A percentile compares a stretch with the other conserved stretches of the same genome.
Evolutionary conservation across 2,797 vertebrate genomes (phyloP).

Genomic region (Channallabes apus): DNA sequence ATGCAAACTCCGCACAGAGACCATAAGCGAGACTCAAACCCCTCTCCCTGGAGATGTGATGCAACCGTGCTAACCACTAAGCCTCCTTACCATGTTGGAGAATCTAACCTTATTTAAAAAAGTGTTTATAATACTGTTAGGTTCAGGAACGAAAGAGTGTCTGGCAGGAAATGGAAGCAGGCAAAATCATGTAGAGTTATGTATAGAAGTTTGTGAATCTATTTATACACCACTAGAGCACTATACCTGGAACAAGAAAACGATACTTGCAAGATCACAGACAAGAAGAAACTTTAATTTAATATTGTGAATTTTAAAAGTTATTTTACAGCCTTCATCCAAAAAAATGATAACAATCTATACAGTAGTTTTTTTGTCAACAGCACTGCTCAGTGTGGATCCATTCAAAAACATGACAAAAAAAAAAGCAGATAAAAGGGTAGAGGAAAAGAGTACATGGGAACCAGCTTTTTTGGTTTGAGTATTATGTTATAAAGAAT

Average conservation of each 20-base stretch:
- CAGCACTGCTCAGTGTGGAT: conserved; percentile 87
- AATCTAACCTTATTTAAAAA: not conserved
- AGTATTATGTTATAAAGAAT: conserved; percentile 73
- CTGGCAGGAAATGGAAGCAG: not conserved
- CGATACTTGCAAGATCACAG: conserved; percentile 81
- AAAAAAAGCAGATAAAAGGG: conserved; percentile 60
- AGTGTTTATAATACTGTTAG: conserved; percentile 4
- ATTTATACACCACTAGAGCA: not conserved
- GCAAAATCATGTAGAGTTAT: not conserved
- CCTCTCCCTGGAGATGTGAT: no score
- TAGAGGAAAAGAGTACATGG: conserved; percentile 48
- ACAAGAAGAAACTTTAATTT: conserved; percentile 99
- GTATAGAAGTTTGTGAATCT: not conserved
- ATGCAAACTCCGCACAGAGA: no score
- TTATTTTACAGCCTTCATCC: conserved; percentile 95
- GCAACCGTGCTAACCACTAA: no score
- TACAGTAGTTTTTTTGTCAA: conserved; percentile 97
- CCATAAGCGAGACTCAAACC: no score
- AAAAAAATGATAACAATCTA: conserved; percentile 87
- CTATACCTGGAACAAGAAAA: conserved; percentile 24
- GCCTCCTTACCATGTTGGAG: no score
- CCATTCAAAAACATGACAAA: conserved; percentile 75
- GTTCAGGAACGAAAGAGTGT: not conserved
- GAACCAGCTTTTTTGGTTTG: conserved; percentile 77
- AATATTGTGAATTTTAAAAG: conserved; percentile 99